Conservation (phyloP, 2,797 vertebrate species). For the Psittacula echo region DNA sequence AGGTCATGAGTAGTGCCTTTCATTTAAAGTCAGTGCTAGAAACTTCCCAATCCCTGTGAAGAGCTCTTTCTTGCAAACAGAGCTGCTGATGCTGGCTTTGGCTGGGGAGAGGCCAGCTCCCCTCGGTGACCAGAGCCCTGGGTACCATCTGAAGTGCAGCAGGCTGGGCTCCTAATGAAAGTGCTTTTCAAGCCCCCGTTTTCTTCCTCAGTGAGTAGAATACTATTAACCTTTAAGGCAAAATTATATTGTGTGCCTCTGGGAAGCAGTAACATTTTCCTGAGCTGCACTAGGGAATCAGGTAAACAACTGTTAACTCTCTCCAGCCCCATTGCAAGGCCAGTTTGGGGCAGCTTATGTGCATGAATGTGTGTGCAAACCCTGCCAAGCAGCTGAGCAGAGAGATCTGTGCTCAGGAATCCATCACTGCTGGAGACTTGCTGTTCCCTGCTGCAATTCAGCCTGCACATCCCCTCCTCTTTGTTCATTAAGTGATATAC, state of each 20-base stretch:
- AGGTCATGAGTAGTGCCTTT: neutral
- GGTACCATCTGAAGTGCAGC: neutral
- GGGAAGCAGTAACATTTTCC: slow-evolving; percentile 75
- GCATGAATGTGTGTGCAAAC: neutral
- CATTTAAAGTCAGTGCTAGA: neutral
- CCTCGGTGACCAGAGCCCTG: neutral
- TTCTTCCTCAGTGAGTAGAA: slow-evolving; percentile 45
- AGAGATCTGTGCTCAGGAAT: neutral
- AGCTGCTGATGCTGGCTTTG: neutral
- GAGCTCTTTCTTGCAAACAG: neutral
- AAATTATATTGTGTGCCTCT: slow-evolving; percentile 71
- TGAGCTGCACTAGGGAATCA: slow-evolving; percentile 12
- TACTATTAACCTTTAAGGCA: slow-evolving; percentile 77
- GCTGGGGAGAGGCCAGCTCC: neutral
- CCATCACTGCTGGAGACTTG: neutral
- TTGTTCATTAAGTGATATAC: neutral
- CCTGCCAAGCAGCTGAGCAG: neutral
- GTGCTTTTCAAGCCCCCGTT: neutral
- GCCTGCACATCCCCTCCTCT: rapidly evolving
- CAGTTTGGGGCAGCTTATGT: rapidly evolving
- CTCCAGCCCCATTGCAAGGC: neutral
- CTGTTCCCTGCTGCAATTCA: neutral
- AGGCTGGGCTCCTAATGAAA: neutral
- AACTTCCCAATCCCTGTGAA: neutral
- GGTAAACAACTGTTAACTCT: slow-evolving; percentile 59